Base-by-base conservation (phyloP, 2,888 invertebrate species). In the Esperia sulphurella region DNA sequence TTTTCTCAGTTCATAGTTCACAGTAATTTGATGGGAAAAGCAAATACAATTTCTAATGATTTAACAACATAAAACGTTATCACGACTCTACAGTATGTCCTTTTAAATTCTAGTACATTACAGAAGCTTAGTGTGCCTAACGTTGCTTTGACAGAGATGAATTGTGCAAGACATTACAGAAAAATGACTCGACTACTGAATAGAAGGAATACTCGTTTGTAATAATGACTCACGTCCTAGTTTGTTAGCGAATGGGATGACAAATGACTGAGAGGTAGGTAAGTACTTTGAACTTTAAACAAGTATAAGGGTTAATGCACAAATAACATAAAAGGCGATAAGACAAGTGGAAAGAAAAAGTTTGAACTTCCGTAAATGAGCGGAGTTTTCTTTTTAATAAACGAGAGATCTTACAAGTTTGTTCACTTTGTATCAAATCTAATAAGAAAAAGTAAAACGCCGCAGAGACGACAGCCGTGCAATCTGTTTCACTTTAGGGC, bases 401-500 rank as follows among this genome's bases (percentile, higher is more conserved):
- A 50, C 45, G 45, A 41, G 35, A 39, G 14, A 30, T 41, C 48
- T 28, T 45, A 53, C 49, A 52, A 51, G 48, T 41, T 46, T 46
- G 42, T 49, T 48, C 49, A 66, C 72, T 64, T 63, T 65, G 68
- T 68, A 72, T 66, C 64, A 70, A 74, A 69, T 61, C 61, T 59
- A 58, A 59, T 67, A 68, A 72, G 73, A 71, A 75, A 82, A 82
- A 35, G 73, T 66, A 75, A 69, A 72, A 70, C 63, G 63, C 58
- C 62, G 55, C 63, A 74, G 66, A 73, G 71, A 73, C 74, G 73
- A 73, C 75, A 79, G 77, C 77, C 79, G 78, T 72, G 81, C 87
- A 88, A 89, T 89, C 88, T 87, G 88, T 88, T 88, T 87, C 88
- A 86, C 86, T 88, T 88, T 85, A 84, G 83, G 83, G 83, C 83